Base-by-base conservation (phyloP, 2,113 vertebrate species). In the Sciurus niger region DNA sequence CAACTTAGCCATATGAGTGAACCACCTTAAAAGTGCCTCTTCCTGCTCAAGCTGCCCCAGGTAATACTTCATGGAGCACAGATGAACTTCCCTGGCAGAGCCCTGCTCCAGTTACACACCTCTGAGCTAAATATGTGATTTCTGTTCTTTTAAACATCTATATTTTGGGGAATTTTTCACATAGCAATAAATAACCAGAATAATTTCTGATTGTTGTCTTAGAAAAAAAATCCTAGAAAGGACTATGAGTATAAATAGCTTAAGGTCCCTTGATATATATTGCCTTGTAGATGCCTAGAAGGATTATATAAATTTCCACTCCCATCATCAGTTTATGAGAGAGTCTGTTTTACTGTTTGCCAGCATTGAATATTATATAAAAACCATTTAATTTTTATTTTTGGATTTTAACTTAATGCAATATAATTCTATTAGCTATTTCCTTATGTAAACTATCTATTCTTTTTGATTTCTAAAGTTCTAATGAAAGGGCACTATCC, bases 381-480 rank as follows among this genome's bases (percentile, higher is more conserved):
- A 93, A 93, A 53, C 25, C 30, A 37, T 24, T 68, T 55, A 67
- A 82, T 25, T 86, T 89, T 89, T 3, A 34, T 70, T 90, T 68
- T 72, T 55, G 11, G 93, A 48, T 58, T 22, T 53, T 94, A 86
- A 48, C 37, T 93, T 67, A 14, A 65, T 25, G 6, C 48, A 58
- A 63, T 18, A 55, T 83, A 63, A 88, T 87, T 88, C 46, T 43
- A 28, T 58, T 73, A 63, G 73, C 22, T 40, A 30, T 79, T 82
- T 76, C 32, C 79, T 96, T 65, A 3, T 46, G 24, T 20, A 32
- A 67, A 73, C 1, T 72, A 11, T 84, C 84, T 92, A n/a, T 92
- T 80, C 43, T 48, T 70, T 83, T 76, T 90, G 32, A 91, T 70
- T 92, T 79, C 9, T 63, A n/a, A 79, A 84, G 92, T 18, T 83